phyloP scores from a whole-genome alignment of 37 sponge, comb jelly and placozoan genomes.

The Halisarca cf. caerulea region DNA sequence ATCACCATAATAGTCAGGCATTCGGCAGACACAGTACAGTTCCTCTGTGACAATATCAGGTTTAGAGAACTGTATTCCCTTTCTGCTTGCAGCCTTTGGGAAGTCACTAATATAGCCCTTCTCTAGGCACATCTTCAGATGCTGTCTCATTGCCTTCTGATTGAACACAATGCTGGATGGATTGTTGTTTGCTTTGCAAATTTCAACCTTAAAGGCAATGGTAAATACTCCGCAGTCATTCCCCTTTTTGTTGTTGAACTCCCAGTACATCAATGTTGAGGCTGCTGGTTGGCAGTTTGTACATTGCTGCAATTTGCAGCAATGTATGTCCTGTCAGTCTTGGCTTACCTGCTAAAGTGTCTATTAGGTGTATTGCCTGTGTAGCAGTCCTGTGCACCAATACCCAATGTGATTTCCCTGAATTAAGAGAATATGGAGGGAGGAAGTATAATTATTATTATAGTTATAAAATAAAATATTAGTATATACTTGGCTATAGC shows the following conservation, averaged over 20 bases:
- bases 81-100: neutral
- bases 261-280: neutral
- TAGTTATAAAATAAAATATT: too few relatives aligned
- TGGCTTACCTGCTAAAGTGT: too few relatives aligned
- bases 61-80: neutral
- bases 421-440: neutral
- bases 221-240: neutral
- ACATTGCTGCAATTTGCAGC: constrained; percentile 1
- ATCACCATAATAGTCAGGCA: neutral
- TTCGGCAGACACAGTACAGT: constrained; percentile 4
- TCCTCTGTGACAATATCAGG: neutral
- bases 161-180: neutral
- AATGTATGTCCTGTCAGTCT: neutral
- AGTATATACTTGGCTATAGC: too few relatives aligned
- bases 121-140: neutral
- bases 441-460: too few relatives aligned
- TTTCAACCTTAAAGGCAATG: constrained; percentile 6
- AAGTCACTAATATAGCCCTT: neutral
- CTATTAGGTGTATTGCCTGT: too few relatives aligned
- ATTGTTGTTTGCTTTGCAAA: neutral
- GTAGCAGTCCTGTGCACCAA: too few relatives aligned
- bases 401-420: neutral
- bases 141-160: neutral
- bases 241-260: neutral
- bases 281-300: neutral